phyloP scores from a whole-genome alignment of 2,113 vertebrate species.

The Podocnemis expansa region DNA sequence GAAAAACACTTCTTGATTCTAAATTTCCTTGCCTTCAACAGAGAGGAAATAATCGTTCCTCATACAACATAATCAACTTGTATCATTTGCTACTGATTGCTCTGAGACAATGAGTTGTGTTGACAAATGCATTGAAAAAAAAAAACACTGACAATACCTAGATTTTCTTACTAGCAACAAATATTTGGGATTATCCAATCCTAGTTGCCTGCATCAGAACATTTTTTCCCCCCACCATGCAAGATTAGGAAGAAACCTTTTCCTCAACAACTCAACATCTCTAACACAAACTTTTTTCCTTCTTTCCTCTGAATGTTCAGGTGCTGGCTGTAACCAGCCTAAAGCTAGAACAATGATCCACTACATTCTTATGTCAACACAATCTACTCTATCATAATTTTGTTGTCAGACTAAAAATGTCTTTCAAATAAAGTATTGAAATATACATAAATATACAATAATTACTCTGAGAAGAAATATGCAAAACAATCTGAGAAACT shows the following conservation, averaged over 20 bases:
- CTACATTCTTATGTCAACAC: neutral
- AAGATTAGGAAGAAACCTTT: neutral
- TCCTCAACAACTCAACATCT: neutral
- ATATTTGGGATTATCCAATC: constrained; percentile 18
- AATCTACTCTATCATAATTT: neutral
- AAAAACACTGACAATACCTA: neutral
- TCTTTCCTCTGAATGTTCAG: constrained; percentile 5
- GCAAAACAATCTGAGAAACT: neutral
- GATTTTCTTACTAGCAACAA: constrained; percentile 50
- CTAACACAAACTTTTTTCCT: neutral
- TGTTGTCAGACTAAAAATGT: neutral
- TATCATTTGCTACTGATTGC: neutral
- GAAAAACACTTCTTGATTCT: neutral
- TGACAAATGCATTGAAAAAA: neutral
- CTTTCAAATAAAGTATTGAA: neutral
- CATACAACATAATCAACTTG: neutral
- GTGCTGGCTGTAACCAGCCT: neutral
- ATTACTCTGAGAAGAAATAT: neutral
- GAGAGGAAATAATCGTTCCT: neutral
- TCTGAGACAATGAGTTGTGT: neutral
- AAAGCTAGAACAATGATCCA: constrained; percentile 25
- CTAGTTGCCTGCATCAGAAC: neutral
- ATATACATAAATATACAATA: neutral
- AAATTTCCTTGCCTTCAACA: neutral
- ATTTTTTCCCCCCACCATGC: neutral